Percentiles rank a stretch among this genome's conserved stretches.
Conservation (phyloP, 2,113 vertebrate genomes). For the Rhizomys pruinosus region DNA sequence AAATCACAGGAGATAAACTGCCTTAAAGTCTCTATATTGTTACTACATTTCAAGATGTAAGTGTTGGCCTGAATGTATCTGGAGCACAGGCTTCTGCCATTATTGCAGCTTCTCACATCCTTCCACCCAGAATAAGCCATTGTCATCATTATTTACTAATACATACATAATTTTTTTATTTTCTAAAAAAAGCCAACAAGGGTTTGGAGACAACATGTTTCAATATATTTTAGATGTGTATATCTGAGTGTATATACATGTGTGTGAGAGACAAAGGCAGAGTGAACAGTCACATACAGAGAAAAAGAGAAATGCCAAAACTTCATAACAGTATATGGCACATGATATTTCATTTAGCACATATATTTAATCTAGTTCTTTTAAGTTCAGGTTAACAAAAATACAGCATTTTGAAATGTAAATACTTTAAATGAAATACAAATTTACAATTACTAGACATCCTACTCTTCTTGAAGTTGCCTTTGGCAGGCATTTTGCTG, state of each 20-base stretch:
- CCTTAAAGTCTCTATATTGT: background rate
- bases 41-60: background rate
- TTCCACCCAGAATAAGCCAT: background rate
- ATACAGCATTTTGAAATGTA: background rate
- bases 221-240: background rate
- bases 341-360: background rate
- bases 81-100: accelerated
- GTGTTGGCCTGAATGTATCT: background rate
- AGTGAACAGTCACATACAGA: background rate
- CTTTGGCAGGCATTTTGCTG: background rate
- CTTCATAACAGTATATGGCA: background rate
- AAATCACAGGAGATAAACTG: background rate
- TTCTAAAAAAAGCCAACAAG: background rate
- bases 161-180: no score
- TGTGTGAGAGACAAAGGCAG: background rate
- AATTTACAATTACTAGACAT: background rate
- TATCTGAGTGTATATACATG: background rate
- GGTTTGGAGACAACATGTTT: background rate
- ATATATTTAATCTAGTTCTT: background rate
- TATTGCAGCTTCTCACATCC: no score
- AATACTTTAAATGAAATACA: background rate
- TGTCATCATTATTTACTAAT: background rate
- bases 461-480: background rate
- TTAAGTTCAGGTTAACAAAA: background rate
- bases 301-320: background rate